Evolutionary conservation across 2,888 invertebrate genomes (phyloP).

Genomic region (Pterobdella sp.): DNA sequence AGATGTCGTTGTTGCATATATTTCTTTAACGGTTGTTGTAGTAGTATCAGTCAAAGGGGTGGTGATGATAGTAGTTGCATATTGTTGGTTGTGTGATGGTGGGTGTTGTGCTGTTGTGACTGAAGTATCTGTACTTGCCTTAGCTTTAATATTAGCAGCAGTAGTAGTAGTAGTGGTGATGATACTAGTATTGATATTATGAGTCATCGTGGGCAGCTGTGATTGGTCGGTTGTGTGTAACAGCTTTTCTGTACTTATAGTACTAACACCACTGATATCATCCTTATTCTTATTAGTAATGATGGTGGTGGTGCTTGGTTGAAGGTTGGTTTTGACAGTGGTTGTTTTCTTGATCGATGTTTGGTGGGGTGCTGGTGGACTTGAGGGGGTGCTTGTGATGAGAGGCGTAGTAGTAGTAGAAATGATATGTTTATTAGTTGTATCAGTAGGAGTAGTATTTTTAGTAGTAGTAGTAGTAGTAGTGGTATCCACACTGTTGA

Average conservation of each 20-base stretch:
- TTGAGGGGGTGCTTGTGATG: background rate
- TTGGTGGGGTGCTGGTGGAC: background rate
- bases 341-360: background rate
- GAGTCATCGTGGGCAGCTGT: no score
- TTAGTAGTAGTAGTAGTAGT: constrained; percentile 18
- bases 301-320: no score
- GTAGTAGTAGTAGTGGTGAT: background rate
- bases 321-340: no score
- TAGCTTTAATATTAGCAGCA: background rate
- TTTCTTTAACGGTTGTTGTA: background rate
- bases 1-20: background rate
- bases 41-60: background rate
- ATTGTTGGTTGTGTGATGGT: background rate
- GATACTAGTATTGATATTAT: no score
- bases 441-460: constrained; percentile 10
- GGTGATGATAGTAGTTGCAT: background rate
- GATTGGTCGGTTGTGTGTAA: no score
- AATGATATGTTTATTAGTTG: background rate
- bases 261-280: no score
- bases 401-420: background rate
- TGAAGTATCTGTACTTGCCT: background rate
- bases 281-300: no score
- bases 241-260: no score
- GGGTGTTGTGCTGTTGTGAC: background rate
- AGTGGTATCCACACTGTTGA: constrained; percentile 4